Base-by-base conservation (phyloP, 2,797 vertebrate species). In the Aphelocoma californica region DNA sequence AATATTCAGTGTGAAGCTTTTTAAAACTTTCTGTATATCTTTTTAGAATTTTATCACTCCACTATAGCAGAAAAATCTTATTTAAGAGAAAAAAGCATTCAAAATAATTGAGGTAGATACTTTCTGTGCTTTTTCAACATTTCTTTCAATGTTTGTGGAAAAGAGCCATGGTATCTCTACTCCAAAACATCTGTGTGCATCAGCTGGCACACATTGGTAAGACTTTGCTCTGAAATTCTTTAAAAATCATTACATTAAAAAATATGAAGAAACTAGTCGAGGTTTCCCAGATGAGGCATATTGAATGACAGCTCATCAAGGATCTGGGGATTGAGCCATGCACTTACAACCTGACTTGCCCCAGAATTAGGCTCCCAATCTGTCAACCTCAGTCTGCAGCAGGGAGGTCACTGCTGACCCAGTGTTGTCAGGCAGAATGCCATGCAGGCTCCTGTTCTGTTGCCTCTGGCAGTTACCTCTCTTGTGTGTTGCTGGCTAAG, bases 181-280 rank as follows among this genome's bases (percentile, higher is more conserved):
- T 92, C 70, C 69, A 82, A 72, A 93, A 61, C 26, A 74, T 45
- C 45, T 62, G 6, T 2, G 0, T 65, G 20, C 44, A 45, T 86
- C 71, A 75, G 10, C 50, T 90, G 89, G 48, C 42, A 80, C 42
- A 65, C 6, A 25, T 66, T 60, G 75, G 32, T 60, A 86, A 88
- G 79, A 64, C 23, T 88, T 79, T 80, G 7, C 26, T 95, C 65
- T 95, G 85, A 79, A 89, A 90, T 90, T 56, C 14, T 71, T 70
- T 78, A 87, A 94, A 78, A 69, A 72, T 93, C 38, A 50, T 47
- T 26, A 58, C 45, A 72, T 58, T 61, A 69, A 86, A 96, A 95
- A 94, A 47, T 69, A 48, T 38, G 58, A 91, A 48, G 28, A 25
- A 69, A 60, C 32, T 34, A 82, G 47, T 71, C 45, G 88, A 82